A percentile compares a stretch with the other conserved stretches of the same genome.
phyloP scores from a whole-genome alignment of 2,888 invertebrate species.

The Thereva nobilitata region DNA sequence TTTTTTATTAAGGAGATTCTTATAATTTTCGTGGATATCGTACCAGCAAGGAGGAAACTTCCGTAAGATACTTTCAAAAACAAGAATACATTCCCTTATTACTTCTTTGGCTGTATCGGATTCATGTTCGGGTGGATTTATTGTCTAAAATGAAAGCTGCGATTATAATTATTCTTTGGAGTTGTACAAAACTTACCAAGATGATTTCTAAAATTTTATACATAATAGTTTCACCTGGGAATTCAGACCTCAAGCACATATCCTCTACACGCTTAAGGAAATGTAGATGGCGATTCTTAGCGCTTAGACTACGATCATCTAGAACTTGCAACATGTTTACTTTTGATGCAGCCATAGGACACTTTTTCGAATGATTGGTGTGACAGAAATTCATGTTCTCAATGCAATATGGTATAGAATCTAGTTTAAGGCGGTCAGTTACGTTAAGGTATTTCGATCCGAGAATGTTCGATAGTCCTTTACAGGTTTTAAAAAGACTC shows the following conservation, averaged over 20 bases:
- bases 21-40: conserved; percentile 50
- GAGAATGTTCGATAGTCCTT: conserved; percentile 41
- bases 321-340: conserved; percentile 38
- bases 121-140: conserved; percentile 43
- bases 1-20: conserved; percentile 46
- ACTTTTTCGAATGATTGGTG: conserved; percentile 49
- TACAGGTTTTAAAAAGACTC: too few relatives aligned
- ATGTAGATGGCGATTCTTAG: conserved; percentile 37
- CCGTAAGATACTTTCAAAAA: conserved; percentile 49
- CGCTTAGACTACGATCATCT: conserved; percentile 47
- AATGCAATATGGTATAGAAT: conserved; percentile 50
- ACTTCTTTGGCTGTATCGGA: conserved; percentile 40
- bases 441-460: conserved; percentile 52
- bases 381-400: conserved; percentile 50
- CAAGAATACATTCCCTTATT: conserved; percentile 47
- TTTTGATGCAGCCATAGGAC: conserved; percentile 49
- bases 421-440: conserved; percentile 49
- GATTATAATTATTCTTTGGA: not conserved
- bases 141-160: conserved; percentile 42
- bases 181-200: conserved; percentile 46
- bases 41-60: conserved; percentile 56
- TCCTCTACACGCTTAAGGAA: conserved; percentile 50
- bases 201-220: conserved; percentile 51
- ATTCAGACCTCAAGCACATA: conserved; percentile 51
- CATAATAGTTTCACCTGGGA: conserved; percentile 51